Conservation (phyloP, 2,797 vertebrate species). For the Rhinophrynus dorsalis region DNA sequence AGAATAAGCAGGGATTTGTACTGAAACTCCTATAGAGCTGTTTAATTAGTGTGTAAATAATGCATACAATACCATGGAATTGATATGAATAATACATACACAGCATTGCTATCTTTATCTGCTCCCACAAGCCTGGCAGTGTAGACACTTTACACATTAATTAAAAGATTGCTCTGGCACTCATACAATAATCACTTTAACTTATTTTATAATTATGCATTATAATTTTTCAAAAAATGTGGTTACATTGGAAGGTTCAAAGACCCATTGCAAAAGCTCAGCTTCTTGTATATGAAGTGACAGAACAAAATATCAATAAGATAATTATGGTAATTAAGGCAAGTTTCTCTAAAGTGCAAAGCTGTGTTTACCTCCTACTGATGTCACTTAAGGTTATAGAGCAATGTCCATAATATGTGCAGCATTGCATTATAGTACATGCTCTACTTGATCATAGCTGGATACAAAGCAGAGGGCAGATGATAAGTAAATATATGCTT, state of each 20-base stretch:
- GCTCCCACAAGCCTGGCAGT: conserved; percentile 5
- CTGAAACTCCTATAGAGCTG: conserved; percentile 13
- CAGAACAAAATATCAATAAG: neutral
- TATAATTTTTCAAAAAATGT: neutral
- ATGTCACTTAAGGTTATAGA: too few species aligned
- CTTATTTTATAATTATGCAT: conserved; percentile 19
- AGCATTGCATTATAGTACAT: too few species aligned
- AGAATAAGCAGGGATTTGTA: neutral
- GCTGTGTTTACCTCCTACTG: too few species aligned
- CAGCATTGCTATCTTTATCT: conserved; percentile 31
- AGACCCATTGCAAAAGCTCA: neutral
- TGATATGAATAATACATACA: conserved; percentile 37
- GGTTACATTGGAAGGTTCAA: neutral
- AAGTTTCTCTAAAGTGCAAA: too few species aligned
- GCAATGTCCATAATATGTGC: too few species aligned
- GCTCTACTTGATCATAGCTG: too few species aligned
- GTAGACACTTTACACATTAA: neutral
- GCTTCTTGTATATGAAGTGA: neutral
- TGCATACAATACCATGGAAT: conserved; percentile 34
- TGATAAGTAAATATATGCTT: too few species aligned
- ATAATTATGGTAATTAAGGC: neutral
- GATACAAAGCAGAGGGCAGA: too few species aligned
- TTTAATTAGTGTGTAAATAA: conserved; percentile 47
- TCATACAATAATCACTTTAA: conserved; percentile 18
- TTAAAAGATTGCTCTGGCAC: neutral